Percentiles rank a stretch among this genome's conserved stretches.
Conservation (phyloP, 2,113 vertebrate genomes). For the Eulemur rufifrons region DNA sequence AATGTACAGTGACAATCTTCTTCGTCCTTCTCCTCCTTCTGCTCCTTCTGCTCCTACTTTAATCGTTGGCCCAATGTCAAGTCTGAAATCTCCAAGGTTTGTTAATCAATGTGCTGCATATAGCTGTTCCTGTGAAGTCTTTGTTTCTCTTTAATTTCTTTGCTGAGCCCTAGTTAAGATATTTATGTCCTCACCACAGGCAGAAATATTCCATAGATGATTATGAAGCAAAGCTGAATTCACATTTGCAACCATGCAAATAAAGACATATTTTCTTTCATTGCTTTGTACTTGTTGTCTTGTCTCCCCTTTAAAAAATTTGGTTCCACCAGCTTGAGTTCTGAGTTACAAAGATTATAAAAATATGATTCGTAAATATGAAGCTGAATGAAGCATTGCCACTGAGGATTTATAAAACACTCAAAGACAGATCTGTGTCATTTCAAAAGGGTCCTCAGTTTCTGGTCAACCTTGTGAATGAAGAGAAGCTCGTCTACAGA, state of each 20-base stretch:
- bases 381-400: too few relatives aligned
- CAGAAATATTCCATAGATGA: not conserved
- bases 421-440: too few relatives aligned
- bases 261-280: not conserved
- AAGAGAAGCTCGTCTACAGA: too few relatives aligned
- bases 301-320: not conserved
- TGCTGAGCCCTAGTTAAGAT: not conserved
- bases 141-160: not conserved
- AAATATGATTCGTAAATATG: not conserved
- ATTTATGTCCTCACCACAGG: not conserved
- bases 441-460: too few relatives aligned
- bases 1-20: not conserved
- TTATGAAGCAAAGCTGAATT: not conserved
- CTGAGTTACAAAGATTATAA: not conserved
- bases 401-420: too few relatives aligned
- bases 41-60: too few relatives aligned
- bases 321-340: not conserved
- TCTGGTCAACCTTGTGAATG: too few relatives aligned
- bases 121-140: not conserved
- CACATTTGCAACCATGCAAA: slow-evolving; percentile 28
- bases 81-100: not conserved
- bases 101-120: not conserved
- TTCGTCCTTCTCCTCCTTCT: not conserved
- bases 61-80: too few relatives aligned
- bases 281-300: not conserved